phyloP scores from a whole-genome alignment of 2,113 vertebrate genomes.

The Melospiza melodia region DNA sequence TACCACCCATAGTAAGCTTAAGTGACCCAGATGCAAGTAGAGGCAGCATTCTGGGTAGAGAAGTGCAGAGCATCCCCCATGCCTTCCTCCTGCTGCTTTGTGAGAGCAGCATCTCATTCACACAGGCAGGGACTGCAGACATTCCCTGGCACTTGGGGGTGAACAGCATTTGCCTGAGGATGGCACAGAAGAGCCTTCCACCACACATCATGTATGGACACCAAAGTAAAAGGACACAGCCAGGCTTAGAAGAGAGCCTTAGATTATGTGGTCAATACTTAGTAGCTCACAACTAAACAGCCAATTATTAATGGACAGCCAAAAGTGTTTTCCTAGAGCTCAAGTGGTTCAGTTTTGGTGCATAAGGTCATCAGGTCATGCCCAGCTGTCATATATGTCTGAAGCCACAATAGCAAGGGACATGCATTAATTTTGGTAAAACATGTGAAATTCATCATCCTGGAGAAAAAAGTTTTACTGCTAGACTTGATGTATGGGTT shows the following conservation, averaged over 20 bases:
- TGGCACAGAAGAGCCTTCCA: not conserved
- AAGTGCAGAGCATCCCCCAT: not conserved
- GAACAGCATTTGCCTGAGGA: not conserved
- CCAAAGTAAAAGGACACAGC: not conserved
- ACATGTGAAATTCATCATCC: not conserved
- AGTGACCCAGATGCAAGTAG: not conserved
- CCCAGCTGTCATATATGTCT: not conserved
- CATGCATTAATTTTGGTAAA: not conserved
- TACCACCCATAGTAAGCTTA: not conserved
- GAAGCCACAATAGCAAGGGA: not conserved
- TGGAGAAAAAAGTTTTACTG: not conserved
- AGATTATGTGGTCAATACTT: not conserved
- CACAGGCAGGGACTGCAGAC: not conserved
- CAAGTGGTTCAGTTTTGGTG: not conserved
- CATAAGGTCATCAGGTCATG: not conserved
- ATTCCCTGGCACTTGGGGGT: not conserved
- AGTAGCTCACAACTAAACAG: not conserved
- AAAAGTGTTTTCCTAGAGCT: not conserved
- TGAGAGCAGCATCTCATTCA: not conserved
- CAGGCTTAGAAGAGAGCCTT: not conserved
- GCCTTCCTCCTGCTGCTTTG: not conserved
- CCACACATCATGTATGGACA: not conserved
- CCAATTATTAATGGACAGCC: not conserved
- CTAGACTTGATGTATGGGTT: not conserved
- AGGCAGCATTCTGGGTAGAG: not conserved